phyloP scores from a whole-genome alignment of 2,113 vertebrate species.

The Jacana jacana region DNA sequence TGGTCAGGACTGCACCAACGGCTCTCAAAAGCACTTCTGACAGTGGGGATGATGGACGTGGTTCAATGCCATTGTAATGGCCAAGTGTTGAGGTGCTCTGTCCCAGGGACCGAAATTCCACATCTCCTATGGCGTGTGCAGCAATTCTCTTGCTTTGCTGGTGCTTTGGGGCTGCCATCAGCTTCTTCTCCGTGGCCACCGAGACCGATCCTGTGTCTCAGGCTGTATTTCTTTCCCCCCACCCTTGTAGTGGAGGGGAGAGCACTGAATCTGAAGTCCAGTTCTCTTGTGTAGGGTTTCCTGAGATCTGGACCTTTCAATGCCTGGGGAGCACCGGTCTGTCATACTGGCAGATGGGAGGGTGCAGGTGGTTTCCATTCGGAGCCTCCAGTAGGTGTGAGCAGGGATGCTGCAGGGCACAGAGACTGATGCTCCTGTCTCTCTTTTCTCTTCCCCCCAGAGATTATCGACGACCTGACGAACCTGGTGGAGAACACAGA shows the following conservation, averaged over 20 bases:
- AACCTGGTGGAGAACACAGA: constrained; percentile 95
- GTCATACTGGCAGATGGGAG: not conserved
- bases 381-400: not conserved
- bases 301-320: not conserved
- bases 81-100: not conserved
- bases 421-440: not conserved
- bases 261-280: fast-evolving
- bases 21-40: not conserved
- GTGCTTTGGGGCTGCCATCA: not conserved
- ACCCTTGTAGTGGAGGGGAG: not conserved
- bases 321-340: fast-evolving
- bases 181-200: not conserved
- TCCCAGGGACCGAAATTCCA: not conserved
- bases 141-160: not conserved
- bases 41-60: not conserved
- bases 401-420: not conserved
- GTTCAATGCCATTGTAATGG: not conserved
- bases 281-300: fast-evolving
- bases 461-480: constrained; percentile 94
- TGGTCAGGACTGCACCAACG: not conserved
- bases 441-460: constrained; percentile 62
- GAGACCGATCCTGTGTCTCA: not conserved
- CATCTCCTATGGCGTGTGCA: not conserved
- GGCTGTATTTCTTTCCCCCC: not conserved
- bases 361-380: not conserved